Evolutionary conservation across 2,888 invertebrate species (phyloP), one percentile per base, ranked within the genome.

Genomic region (Aphidoletes aphidimyza): DNA sequence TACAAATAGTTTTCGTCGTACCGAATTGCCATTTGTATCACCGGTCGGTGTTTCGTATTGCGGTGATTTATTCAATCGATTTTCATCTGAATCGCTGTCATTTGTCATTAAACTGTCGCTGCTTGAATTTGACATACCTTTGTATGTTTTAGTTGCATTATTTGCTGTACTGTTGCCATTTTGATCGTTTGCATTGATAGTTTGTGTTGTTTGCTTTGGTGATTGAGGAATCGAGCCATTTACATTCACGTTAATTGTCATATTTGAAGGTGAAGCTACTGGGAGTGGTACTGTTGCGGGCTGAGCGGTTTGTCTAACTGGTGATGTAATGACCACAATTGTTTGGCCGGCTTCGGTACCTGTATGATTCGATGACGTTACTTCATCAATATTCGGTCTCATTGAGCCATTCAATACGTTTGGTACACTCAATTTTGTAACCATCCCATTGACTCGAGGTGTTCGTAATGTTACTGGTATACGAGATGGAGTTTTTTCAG

Each of bases 31-130:
- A n/a, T 9, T 8, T n/a, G 17, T 0, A 37, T 37, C 37, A 8
- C 3, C 9, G 0, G 3, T 30, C 11, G 69, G 69, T 30, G 69
- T 69, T 1, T 34, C 8, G 81, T n/a, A 8, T 81, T 17, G 81
- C 5, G n/a, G n/a, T n/a, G 0, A 37, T n/a, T n/a, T 81, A n/a
- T 81, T 1, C 37, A 11, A 11, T 39, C 19, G 22, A 26, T 36
- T 36, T 30, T n/a, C 37, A 22, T 37, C 81, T 6, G 81, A 81
- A 81, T 81, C 37, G n/a, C 37, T 81, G n/a, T 81, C 81, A 81
- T 37, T 37, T 1, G 81, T 81, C 37, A 81, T 36, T 2, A 37
- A 1, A n/a, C 81, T 81, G 8, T 81, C 81, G 11, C n/a, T 81
- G 37, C 37, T 81, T 3, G n/a, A 0, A 81, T 81, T 81, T 17